Percentiles rank a stretch among this genome's conserved stretches.
Evolutionary conservation across 2,797 vertebrate species (phyloP).

Genomic region (Danio tinwini): DNA sequence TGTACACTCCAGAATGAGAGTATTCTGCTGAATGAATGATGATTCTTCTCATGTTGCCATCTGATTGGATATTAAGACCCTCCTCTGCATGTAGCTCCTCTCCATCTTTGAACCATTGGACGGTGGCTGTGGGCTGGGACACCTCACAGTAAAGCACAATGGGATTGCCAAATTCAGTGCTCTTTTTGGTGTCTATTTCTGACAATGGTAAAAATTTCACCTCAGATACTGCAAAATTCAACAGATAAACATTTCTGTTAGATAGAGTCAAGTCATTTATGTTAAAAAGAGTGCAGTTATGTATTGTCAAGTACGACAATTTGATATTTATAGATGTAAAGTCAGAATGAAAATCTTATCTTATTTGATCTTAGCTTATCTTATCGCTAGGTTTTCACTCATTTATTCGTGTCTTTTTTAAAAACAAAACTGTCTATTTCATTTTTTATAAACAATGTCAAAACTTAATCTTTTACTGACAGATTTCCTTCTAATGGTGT

Average conservation of each 20-base stretch:
- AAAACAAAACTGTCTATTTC: too few species aligned
- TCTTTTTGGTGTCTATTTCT: constrained; percentile 72
- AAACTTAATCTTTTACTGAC: background rate
- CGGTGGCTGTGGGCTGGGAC: constrained; percentile 69
- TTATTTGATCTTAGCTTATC: too few species aligned
- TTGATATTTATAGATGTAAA: too few species aligned
- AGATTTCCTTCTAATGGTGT: background rate
- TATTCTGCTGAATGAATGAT: constrained; percentile 75
- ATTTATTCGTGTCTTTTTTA: background rate
- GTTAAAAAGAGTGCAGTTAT: background rate
- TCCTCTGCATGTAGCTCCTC: constrained; percentile 67
- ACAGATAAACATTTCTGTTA: background rate
- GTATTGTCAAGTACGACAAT: background rate
- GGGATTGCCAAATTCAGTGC: constrained; percentile 67
- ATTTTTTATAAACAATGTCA: background rate
- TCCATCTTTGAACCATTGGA: constrained; percentile 79
- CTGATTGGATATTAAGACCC: constrained; percentile 74
- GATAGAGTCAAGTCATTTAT: background rate
- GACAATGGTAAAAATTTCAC: constrained; percentile 73
- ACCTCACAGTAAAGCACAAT: constrained; percentile 81
- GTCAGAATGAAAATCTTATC: background rate
- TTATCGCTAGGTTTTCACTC: background rate
- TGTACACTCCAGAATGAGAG: constrained; percentile 75
- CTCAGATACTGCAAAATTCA: constrained; percentile 67
- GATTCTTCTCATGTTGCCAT: constrained; percentile 79